A percentile compares a stretch with the other conserved stretches of the same genome.
phyloP scores from a whole-genome alignment of 1,140 invertebrate genomes.

The Trachelipus rathkii region DNA sequence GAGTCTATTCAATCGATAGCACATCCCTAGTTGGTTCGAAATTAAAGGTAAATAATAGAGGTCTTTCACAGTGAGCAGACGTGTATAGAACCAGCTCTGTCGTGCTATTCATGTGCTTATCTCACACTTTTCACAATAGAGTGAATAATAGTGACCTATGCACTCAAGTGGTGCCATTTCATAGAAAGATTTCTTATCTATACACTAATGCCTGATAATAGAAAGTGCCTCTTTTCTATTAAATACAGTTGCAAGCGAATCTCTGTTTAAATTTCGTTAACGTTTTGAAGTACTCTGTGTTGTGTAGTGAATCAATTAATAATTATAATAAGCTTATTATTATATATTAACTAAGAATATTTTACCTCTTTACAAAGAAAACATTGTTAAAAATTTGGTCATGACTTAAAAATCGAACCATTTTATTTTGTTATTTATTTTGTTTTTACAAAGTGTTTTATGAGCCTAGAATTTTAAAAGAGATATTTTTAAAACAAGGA shows the following conservation, averaged over 20 bases:
- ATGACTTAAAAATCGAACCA: not conserved
- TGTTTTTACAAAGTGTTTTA: no score
- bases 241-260: no score
- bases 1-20: conserved; percentile 49
- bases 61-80: conserved; percentile 49
- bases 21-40: conserved; percentile 48
- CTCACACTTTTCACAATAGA: conserved; percentile 45
- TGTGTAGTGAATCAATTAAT: not conserved
- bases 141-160: conserved; percentile 39
- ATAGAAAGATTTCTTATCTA: not conserved
- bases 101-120: conserved; percentile 46
- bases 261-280: not conserved
- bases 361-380: not conserved
- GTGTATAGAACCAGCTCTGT: conserved; percentile 49
- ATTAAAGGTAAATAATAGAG: conserved; percentile 50
- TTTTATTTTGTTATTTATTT: not conserved
- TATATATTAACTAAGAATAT: not conserved
- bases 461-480: no score
- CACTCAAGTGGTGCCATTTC: conserved; percentile 33
- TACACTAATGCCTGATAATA: not conserved
- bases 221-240: not conserved
- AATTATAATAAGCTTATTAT: not conserved
- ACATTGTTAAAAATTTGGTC: not conserved
- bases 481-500: no score
- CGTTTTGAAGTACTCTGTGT: not conserved